These are phyloP conservation scores for Dicerorhinus sumatrensis DNA, from an alignment of 2,113 vertebrate species.

Conservation along the genomic window DNA sequence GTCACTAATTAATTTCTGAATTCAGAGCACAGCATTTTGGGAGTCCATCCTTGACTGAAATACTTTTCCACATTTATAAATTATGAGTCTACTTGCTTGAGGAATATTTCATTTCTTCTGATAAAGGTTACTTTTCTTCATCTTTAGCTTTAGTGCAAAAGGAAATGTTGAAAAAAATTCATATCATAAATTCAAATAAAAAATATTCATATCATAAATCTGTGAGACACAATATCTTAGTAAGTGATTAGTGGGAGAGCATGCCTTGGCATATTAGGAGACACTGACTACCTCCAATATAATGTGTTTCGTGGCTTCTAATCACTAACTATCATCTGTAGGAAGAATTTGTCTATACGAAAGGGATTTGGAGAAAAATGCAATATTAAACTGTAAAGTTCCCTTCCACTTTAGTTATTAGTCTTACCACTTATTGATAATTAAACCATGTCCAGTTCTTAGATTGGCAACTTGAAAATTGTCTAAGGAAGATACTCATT, in stretches of 20 bases:
- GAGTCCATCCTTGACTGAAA: neutral
- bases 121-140: conserved; percentile 10
- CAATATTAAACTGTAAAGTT: conserved; percentile 21
- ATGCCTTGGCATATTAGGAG: neutral
- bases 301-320: conserved; percentile 31
- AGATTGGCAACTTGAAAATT: conserved; percentile 72
- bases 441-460: conserved; percentile 22
- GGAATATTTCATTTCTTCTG: conserved; percentile 49
- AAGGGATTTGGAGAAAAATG: neutral
- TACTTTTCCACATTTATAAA: conserved; percentile 40
- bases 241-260: conserved; percentile 22
- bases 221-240: conserved; percentile 37
- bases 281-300: neutral
- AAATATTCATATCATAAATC: conserved; percentile 45
- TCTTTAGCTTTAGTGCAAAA: conserved; percentile 56
- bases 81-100: conserved; percentile 2
- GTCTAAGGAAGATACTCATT: conserved; percentile 67
- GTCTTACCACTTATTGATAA: conserved; percentile 36
- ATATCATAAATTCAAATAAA: neutral
- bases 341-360: conserved; percentile 17
- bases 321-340: conserved; percentile 33
- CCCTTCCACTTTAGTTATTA: conserved; percentile 6
- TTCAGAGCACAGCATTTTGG: neutral
- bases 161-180: neutral
- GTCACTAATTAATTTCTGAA: conserved; percentile 31